A percentile compares a stretch with the other conserved stretches of the same genome.
phyloP scores from a whole-genome alignment of 2,888 invertebrate genomes.

The Athalia circularis region DNA sequence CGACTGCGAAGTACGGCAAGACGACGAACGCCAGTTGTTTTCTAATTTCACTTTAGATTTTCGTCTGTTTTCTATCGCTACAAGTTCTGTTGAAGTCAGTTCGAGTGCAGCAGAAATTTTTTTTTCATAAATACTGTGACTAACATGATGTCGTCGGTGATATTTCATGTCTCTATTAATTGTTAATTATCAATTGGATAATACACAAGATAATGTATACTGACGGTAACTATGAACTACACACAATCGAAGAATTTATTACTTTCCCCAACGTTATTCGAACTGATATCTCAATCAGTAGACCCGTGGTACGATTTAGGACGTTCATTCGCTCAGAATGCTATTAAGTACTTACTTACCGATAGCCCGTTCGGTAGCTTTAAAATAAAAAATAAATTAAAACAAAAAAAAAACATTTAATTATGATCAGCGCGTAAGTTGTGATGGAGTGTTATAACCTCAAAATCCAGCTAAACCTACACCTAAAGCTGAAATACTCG shows the following conservation, averaged over 20 bases:
- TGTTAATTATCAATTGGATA: conserved; percentile 15
- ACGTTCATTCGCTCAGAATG: no score
- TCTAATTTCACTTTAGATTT: conserved; percentile 14
- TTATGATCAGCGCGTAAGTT: no score
- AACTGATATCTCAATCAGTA: not conserved
- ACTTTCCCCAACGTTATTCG: not conserved
- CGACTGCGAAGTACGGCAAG: no score
- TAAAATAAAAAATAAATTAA: no score
- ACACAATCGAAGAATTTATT: not conserved
- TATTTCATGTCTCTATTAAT: not conserved
- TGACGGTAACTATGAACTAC: conserved; percentile 59
- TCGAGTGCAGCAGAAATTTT: conserved; percentile 2
- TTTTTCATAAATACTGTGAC: not conserved
- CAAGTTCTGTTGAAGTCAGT: not conserved
- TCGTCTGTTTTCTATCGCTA: conserved; percentile 16
- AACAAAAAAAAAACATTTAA: no score
- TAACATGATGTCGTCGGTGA: conserved; percentile 14
- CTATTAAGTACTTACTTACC: not conserved
- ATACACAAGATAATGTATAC: conserved; percentile 60
- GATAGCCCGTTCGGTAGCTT: not conserved
- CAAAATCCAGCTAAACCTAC: no score
- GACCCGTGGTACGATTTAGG: no score
- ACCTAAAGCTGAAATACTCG: no score
- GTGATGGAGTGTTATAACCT: no score
- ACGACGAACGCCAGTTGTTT: not conserved